Evolutionary conservation across 2,888 invertebrate species (phyloP).

Genomic region (Dolomedes plantarius): DNA sequence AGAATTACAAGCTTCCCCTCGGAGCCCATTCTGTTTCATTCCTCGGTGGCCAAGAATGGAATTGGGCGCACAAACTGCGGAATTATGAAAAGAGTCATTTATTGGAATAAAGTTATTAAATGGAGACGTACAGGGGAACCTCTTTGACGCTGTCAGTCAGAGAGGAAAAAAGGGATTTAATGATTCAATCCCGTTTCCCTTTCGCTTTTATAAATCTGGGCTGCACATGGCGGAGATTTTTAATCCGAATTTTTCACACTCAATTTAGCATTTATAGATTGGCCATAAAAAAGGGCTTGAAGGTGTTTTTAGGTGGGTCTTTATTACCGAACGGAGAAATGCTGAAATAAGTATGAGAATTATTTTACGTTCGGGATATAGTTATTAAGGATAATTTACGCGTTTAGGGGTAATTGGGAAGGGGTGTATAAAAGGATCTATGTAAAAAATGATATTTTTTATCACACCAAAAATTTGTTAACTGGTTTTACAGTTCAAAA

Average conservation of each 20-base stretch:
- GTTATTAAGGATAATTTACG: too few species aligned
- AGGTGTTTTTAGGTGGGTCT: too few species aligned
- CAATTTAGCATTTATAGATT: background rate
- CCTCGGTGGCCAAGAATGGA: background rate
- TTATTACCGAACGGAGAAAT: too few species aligned
- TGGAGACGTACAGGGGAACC: background rate
- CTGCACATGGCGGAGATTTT: background rate
- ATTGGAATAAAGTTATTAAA: slow-evolving; percentile 67
- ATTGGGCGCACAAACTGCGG: slow-evolving; percentile 23
- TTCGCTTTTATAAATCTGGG: too few species aligned
- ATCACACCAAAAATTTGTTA: too few species aligned
- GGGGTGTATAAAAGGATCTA: too few species aligned
- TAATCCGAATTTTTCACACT: background rate
- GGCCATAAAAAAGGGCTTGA: too few species aligned
- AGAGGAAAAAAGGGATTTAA: background rate
- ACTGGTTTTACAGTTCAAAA: too few species aligned
- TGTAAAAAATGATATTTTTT: too few species aligned
- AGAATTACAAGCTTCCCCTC: slow-evolving; percentile 18
- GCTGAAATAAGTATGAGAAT: too few species aligned
- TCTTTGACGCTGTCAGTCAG: background rate
- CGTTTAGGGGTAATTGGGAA: too few species aligned
- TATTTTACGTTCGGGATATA: too few species aligned
- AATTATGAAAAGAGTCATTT: slow-evolving; percentile 59
- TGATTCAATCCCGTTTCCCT: background rate
- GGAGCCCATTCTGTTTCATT: background rate